Evolutionary conservation across 1,140 invertebrate species (phyloP).

Genomic region (Cylas formicarius): DNA sequence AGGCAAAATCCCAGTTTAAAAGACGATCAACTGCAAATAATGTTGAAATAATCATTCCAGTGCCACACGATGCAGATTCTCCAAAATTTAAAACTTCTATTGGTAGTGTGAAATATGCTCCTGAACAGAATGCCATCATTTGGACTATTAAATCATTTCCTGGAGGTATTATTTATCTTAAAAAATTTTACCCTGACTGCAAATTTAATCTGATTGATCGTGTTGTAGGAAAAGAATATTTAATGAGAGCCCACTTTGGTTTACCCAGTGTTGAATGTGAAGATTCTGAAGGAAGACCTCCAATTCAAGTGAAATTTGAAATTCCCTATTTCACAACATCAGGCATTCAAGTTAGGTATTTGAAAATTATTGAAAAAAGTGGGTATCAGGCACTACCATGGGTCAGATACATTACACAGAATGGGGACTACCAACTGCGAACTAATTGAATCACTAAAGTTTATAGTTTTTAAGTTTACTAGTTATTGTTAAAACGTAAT

Average conservation of each 20-base stretch:
- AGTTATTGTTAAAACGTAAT: neutral
- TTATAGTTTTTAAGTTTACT: conserved; percentile 2
- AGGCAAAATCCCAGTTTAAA: conserved; percentile 99
- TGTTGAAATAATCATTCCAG: conserved; percentile 98
- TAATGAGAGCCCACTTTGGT: conserved; percentile 99
- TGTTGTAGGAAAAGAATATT: conserved; percentile 73
- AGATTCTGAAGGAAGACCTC: conserved; percentile 93
- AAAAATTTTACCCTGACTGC: neutral
- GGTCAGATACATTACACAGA: conserved; percentile 99
- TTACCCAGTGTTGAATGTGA: conserved; percentile 94
- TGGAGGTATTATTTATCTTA: conserved; percentile 57
- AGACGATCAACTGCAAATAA: conserved; percentile 96
- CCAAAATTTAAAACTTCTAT: conserved; percentile 99
- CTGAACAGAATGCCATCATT: conserved; percentile 95
- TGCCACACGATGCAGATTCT: conserved; percentile 95
- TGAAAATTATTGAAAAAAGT: conserved; percentile 99
- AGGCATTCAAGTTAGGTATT: conserved; percentile 95
- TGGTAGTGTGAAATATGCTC: conserved; percentile 95
- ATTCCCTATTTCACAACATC: conserved; percentile 99
- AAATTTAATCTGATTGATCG: neutral
- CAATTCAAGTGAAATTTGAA: conserved; percentile 99
- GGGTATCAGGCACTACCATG: conserved; percentile 98
- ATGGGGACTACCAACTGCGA: conserved; percentile 97
- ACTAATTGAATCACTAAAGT: conserved; percentile 68
- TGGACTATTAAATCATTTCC: conserved; percentile 99